Percentiles rank a stretch among this genome's conserved stretches.
Conservation (phyloP, 2,888 invertebrate genomes). For the Venusia cambrica region DNA sequence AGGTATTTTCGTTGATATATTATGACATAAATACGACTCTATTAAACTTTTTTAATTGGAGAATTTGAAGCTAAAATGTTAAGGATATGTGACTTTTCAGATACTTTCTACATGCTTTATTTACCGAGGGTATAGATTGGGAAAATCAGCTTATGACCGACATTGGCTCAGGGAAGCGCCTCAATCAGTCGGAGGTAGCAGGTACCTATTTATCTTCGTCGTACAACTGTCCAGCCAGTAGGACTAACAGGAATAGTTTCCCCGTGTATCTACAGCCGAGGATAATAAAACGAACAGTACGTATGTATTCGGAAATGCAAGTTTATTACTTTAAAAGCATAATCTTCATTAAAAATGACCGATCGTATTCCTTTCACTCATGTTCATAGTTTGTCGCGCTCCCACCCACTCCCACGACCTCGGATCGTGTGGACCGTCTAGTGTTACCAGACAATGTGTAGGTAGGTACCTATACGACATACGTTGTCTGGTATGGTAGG, state of each 20-base stretch:
- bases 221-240: neutral
- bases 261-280: neutral
- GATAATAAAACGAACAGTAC: conserved; percentile 3
- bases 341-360: conserved; percentile 57
- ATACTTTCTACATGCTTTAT: too few species aligned
- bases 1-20: too few species aligned
- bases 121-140: too few species aligned
- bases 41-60: too few species aligned
- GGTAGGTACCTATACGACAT: neutral
- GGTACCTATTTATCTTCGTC: too few species aligned
- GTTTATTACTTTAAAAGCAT: conserved; percentile 72
- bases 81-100: too few species aligned
- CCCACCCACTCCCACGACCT: neutral
- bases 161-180: too few species aligned
- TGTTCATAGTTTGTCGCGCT: conserved; percentile 7
- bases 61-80: too few species aligned
- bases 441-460: neutral
- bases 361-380: conserved; percentile 41
- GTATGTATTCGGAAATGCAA: conserved; percentile 59
- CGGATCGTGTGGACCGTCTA: neutral
- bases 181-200: too few species aligned
- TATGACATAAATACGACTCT: too few species aligned
- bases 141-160: too few species aligned
- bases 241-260: neutral
- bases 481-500: conserved; percentile 27